These are phyloP conservation scores for Cairina moschata DNA, from an alignment of 2,113 vertebrate genomes.

Conservation along the genomic window DNA sequence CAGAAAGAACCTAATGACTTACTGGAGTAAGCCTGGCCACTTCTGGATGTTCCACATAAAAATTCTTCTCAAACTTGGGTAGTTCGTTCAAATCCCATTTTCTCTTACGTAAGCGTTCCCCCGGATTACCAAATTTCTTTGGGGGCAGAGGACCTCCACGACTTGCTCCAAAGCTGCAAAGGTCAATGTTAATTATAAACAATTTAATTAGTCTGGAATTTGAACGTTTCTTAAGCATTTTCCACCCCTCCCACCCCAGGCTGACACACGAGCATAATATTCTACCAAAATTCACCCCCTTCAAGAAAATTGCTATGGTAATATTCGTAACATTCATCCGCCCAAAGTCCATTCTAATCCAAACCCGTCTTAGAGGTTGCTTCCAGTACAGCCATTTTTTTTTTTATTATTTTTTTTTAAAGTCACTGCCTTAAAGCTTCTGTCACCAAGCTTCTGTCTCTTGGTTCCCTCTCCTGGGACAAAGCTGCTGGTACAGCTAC, in stretches of 20 bases:
- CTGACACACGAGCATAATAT: neutral
- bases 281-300: neutral
- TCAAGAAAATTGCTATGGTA: neutral
- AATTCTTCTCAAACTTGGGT: constrained; percentile 98
- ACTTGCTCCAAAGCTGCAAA: constrained; percentile 62
- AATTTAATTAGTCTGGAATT: neutral
- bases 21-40: constrained; percentile 88
- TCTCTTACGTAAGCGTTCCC: constrained; percentile 94
- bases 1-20: constrained; percentile 33
- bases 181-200: neutral
- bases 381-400: neutral
- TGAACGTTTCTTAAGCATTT: neutral
- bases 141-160: constrained; percentile 85
- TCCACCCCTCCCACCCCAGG: neutral
- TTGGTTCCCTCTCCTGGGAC: neutral
- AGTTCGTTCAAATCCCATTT: constrained; percentile 95
- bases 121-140: constrained; percentile 95
- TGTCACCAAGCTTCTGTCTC: neutral
- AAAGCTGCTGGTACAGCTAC: accelerated
- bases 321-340: neutral
- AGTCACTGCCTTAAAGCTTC: neutral
- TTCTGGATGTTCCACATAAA: constrained; percentile 92
- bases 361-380: neutral
- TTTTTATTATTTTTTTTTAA: neutral
- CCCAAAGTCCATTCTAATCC: neutral